A percentile compares a stretch with the other conserved stretches of the same genome.
These are phyloP conservation scores for Aeoliscus strigatus DNA, from an alignment of 2,797 vertebrate genomes.

Conservation along the genomic window DNA sequence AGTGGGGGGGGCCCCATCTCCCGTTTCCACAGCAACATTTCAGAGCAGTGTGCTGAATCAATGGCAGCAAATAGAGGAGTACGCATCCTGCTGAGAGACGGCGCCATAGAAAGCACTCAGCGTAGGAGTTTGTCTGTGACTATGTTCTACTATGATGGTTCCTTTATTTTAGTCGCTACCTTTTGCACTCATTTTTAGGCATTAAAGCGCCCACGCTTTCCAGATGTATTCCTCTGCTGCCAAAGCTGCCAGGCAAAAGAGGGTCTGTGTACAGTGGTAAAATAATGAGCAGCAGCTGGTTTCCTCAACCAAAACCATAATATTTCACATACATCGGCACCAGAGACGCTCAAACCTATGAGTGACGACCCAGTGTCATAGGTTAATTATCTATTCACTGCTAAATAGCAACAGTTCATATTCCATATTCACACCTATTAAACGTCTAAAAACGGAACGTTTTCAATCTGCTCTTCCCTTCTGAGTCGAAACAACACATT, in stretches of 20 bases:
- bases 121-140: constrained; percentile 21
- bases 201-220: constrained; percentile 8
- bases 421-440: too few relatives aligned
- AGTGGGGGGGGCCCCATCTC: constrained; percentile 10
- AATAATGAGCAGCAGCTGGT: constrained; percentile 21
- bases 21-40: constrained; percentile 54
- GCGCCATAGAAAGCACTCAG: constrained; percentile 8
- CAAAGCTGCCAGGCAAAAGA: not conserved
- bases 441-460: too few relatives aligned
- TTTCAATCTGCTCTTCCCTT: too few relatives aligned
- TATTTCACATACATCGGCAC: too few relatives aligned
- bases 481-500: too few relatives aligned
- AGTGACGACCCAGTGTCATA: too few relatives aligned
- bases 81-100: constrained; percentile 28
- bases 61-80: constrained; percentile 35
- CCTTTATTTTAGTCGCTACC: constrained; percentile 8
- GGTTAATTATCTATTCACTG: too few relatives aligned
- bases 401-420: too few relatives aligned
- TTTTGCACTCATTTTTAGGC: constrained; percentile 16
- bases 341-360: too few relatives aligned
- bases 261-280: not conserved
- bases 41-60: constrained; percentile 33
- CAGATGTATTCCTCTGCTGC: constrained; percentile 5
- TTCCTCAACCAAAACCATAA: too few relatives aligned
- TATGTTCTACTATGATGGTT: not conserved